Evolutionary conservation across 64 coral and sea anemone species (phyloP).

Genomic region (Cladopsammia gracilis): DNA sequence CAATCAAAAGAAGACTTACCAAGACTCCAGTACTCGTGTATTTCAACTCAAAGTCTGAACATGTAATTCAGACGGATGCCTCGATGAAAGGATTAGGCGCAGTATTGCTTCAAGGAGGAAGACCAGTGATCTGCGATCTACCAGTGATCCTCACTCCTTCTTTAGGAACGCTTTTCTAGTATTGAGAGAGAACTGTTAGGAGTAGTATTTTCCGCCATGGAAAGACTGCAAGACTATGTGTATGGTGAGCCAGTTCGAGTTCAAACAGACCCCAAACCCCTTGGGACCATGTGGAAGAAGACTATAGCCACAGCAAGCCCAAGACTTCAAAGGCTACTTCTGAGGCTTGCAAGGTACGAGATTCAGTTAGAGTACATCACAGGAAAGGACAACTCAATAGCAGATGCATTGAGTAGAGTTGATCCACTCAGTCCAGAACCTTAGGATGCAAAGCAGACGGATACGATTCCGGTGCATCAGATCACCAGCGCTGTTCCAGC

Average conservation of each 20-base stretch:
- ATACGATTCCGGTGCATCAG: not conserved
- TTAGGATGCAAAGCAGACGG: constrained; percentile 12
- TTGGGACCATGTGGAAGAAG: not conserved
- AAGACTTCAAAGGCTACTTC: constrained; percentile 40
- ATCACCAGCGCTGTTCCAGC: not conserved
- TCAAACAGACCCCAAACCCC: constrained; percentile 30
- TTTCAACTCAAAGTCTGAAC: not conserved
- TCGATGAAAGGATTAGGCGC: constrained; percentile 37
- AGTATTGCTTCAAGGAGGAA: not conserved
- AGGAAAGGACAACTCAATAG: constrained; percentile 40
- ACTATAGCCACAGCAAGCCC: constrained; percentile 38
- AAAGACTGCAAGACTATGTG: constrained; percentile 73
- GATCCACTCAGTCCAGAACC: constrained; percentile 12
- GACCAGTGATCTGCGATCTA: constrained; percentile 7
- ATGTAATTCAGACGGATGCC: not conserved
- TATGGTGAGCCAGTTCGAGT: constrained; percentile 49
- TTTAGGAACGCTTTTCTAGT: constrained; percentile 50
- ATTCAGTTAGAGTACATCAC: constrained; percentile 5
- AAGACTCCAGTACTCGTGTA: constrained; percentile 22
- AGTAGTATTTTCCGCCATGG: constrained; percentile 49
- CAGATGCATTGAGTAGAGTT: constrained; percentile 13
- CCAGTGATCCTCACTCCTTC: constrained; percentile 18
- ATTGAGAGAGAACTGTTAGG: constrained; percentile 63
- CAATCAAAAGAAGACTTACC: not conserved
- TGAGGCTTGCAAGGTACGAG: constrained; percentile 68